Conservation (phyloP, 30 jellyfish, hydroid and myxozoan genomes). For the Aurelia sp. region DNA sequence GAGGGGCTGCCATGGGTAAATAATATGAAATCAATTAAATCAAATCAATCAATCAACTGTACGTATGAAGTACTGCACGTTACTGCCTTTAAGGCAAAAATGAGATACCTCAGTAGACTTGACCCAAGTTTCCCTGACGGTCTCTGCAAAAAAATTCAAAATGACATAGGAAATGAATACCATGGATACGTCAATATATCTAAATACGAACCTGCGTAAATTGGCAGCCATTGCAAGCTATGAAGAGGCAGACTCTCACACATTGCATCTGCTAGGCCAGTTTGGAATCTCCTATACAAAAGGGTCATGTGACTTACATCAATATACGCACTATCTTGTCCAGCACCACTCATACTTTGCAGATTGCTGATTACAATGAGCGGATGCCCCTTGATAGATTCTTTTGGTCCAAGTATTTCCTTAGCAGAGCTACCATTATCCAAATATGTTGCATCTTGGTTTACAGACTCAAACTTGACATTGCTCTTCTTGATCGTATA, state of each 20-base stretch:
- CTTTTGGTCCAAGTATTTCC: constrained; percentile 82
- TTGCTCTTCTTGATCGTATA: constrained; percentile 50
- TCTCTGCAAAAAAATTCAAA: too few relatives aligned
- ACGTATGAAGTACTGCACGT: too few relatives aligned
- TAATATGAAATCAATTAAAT: too few relatives aligned
- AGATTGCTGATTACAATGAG: constrained; percentile 37
- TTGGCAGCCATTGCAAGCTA: constrained; percentile 92
- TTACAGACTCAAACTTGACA: constrained; percentile 38
- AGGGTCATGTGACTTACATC: constrained; percentile 63
- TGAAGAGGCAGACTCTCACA: constrained; percentile 64
- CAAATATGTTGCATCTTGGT: constrained; percentile 67
- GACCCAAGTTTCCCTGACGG: too few relatives aligned
- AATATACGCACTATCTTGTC: constrained; percentile 14
- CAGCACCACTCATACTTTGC: background rate
- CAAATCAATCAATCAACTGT: too few relatives aligned
- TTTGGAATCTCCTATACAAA: constrained; percentile 73
- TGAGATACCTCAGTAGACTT: too few relatives aligned
- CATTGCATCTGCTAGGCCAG: constrained; percentile 16
- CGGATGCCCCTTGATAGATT: constrained; percentile 83
- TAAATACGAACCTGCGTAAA: constrained; percentile 69
- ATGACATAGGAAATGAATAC: too few relatives aligned
- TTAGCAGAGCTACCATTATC: constrained; percentile 66
- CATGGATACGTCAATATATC: too few relatives aligned
- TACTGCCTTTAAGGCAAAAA: too few relatives aligned
- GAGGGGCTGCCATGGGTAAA: too few relatives aligned